Evolutionary conservation across 2,113 vertebrate genomes (phyloP), one percentile per base, ranked within the genome.

Genomic region (Bucco capensis): DNA sequence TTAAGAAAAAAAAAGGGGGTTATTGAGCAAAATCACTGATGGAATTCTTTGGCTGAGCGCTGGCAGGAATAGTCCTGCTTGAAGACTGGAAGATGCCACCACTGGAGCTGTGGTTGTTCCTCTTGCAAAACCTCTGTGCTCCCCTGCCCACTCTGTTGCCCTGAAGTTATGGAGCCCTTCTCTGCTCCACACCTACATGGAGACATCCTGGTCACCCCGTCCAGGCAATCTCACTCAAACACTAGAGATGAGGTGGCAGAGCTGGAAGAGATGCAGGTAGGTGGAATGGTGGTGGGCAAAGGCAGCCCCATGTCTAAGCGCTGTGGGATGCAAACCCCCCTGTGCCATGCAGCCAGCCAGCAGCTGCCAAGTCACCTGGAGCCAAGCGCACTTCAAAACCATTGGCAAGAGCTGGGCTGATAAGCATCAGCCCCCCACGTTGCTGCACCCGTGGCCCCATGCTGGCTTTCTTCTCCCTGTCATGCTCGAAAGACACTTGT

Each of bases 381-480:
- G 12, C 3, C 1, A 72, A 75, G 8, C 10, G 24, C 24, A 12
- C 17, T 38, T 28, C 33, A 72, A 93, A 77, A 18, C 80, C 83
- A 64, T 64, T 77, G 15, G 31, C 7, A 25, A 56, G 27, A 17
- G 35, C 16, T 74, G 18, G 46, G 35, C 35, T 44, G 93, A 94
- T 42, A 90, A 9, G 21, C 58, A 91, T 89, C 91, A 78, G 18
- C 30, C 46, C 53, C 19, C 33, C 2, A 4, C 0, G 1, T 54
- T 1, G 4, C 5, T 6, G 51, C 8, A 13, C 57, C 61, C 0
- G 0, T 5, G 25, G 64, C 56, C 38, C 71, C 3, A 0, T 0
- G 0, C 31, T 1, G 2, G n/a, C 30, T 80, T 88, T 87, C 49
- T 44, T 28, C 61, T 78, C 53, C 10, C 46, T 69, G 94, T 72